Percentiles rank a stretch among this genome's conserved stretches.
These are phyloP conservation scores for Pachypsylla venusta DNA, from an alignment of 1,140 invertebrate genomes.

Conservation along the genomic window DNA sequence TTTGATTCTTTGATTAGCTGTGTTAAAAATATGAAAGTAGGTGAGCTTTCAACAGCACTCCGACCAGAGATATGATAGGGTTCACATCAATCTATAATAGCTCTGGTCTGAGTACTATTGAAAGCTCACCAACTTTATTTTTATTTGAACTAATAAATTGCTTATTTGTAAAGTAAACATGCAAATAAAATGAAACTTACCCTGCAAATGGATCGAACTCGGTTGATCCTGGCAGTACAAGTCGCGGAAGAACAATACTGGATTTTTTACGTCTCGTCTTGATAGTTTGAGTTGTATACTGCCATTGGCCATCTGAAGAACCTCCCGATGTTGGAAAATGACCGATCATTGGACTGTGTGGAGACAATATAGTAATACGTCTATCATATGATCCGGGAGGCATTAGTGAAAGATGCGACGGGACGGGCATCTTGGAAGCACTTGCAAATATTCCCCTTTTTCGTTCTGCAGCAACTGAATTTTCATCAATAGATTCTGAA, in stretches of 20 bases:
- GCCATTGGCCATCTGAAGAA: slow-evolving; percentile 37
- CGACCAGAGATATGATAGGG: no score
- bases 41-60: no score
- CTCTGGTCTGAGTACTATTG: no score
- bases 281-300: slow-evolving; percentile 38
- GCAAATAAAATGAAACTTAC: slow-evolving; percentile 36
- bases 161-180: no score
- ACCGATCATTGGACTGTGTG: slow-evolving; percentile 41
- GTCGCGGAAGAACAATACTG: slow-evolving; percentile 53
- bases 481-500: slow-evolving; percentile 32
- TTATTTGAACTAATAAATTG: no score
- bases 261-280: slow-evolving; percentile 40
- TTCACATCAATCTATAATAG: no score
- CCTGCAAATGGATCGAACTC: slow-evolving; percentile 43
- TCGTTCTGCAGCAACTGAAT: slow-evolving; percentile 38
- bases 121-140: no score
- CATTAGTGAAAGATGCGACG: slow-evolving; percentile 50
- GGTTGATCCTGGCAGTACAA: slow-evolving; percentile 48
- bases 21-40: no score
- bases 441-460: slow-evolving; percentile 47
- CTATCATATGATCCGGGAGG: slow-evolving; percentile 42
- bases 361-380: slow-evolving; percentile 52
- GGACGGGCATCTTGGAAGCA: slow-evolving; percentile 32
- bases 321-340: slow-evolving; percentile 19
- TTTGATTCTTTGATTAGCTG: no score